phyloP scores from a whole-genome alignment of 2,113 vertebrate genomes.

The Isichthys henryi region DNA sequence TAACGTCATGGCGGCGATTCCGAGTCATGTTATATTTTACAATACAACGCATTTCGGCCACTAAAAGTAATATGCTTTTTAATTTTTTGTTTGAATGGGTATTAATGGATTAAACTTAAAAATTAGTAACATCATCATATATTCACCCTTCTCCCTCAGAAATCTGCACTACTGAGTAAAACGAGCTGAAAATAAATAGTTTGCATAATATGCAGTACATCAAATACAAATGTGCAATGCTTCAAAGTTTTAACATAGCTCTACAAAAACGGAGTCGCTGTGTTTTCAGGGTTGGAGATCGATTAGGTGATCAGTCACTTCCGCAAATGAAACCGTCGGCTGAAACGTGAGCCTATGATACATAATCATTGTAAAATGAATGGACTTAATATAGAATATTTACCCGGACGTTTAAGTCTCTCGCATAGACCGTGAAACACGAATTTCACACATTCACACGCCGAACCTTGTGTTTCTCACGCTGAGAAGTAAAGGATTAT shows the following conservation, averaged over 20 bases:
- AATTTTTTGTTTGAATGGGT: not conserved
- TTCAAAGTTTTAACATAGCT: not conserved
- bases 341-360: too few species aligned
- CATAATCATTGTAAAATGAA: too few species aligned
- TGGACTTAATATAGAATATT: too few species aligned
- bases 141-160: not conserved
- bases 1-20: not conserved
- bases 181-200: not conserved
- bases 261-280: not conserved
- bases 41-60: not conserved
- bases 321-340: too few species aligned
- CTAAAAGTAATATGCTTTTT: not conserved
- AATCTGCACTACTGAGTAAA: not conserved
- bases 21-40: not conserved
- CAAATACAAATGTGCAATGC: not conserved
- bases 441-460: too few species aligned
- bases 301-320: too few species aligned
- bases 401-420: too few species aligned
- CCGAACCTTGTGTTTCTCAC: too few species aligned
- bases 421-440: too few species aligned
- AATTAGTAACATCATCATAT: not conserved
- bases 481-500: too few species aligned
- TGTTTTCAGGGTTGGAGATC: not conserved
- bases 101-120: not conserved
- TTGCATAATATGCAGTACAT: not conserved